Base-by-base conservation (phyloP, 2,888 invertebrate genomes). In the Sabatieria punctata region DNA sequence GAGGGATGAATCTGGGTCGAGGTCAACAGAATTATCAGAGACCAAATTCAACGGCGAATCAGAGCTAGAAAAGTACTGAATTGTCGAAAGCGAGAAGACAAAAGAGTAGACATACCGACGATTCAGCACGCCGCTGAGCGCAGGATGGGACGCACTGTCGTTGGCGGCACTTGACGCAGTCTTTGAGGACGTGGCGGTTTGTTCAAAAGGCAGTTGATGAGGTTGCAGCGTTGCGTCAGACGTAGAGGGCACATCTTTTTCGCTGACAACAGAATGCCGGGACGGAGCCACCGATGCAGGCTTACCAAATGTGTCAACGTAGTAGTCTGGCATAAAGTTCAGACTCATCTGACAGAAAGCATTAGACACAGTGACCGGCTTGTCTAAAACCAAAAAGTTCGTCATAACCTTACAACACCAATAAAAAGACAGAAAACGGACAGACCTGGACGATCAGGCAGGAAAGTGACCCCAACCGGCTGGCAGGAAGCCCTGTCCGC, bases 301-400 rank as follows among this genome's bases (percentile, higher is more conserved):
- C 38, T 21, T n/a, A 26, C 38, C 45, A 30, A 45, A 45, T 21
- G 18, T 30, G 3, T 39, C 48, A 2, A 11, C 4, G 27, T 48
- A 48, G 23, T 41, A 48, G 38, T 48, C 45, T 23, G 45, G 48
- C 45, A 48, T 22, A 21, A 48, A 46, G 24, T 38, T 36, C 15
- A 47, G 38, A 18, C 27, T 15, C 21, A 48, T 8, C 8, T 13
- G 25, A n/a, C 46, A 45, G 11, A 47, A 43, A 8, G 24, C 27
- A 13, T 39, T 26, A 15, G 23, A 22, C 2, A 25, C 19, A 11
- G 19, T n/a, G 19, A 44, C 2, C 19, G 44, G 44, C n/a, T 35
- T 38, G 15, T 37, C 43, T 43, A 23, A 11, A 35, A 15, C 6
- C 30, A 15, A 30, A 15, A 11, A 30, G 8, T 15, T 11, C 30